Evolutionary conservation across 2,888 invertebrate species (phyloP).

Genomic region (Boloria euphrosyne): DNA sequence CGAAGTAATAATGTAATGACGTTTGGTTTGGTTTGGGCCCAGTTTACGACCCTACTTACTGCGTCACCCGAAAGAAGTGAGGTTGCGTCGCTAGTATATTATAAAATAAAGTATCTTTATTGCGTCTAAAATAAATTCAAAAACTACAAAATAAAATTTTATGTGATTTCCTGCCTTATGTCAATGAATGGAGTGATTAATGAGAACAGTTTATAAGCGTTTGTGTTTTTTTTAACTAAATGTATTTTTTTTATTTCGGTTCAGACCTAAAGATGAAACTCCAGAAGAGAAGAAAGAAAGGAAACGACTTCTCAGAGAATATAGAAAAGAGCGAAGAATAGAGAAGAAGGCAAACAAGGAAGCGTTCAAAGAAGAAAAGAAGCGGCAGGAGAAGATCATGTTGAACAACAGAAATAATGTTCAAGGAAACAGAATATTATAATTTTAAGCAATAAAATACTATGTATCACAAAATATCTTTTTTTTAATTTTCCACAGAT

Average conservation of each 20-base stretch:
- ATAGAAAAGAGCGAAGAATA: constrained; percentile 88
- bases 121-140: too few species aligned
- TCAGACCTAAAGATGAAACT: constrained; percentile 88
- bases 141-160: too few species aligned
- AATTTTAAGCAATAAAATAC: constrained; percentile 32
- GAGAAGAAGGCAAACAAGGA: constrained; percentile 91
- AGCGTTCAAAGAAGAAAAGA: constrained; percentile 93
- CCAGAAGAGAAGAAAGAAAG: constrained; percentile 89
- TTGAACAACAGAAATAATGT: constrained; percentile 89
- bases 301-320: constrained; percentile 90
- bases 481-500: not conserved
- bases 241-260: constrained; percentile 31
- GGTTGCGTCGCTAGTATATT: too few species aligned
- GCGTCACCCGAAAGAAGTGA: too few species aligned
- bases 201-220: too few species aligned
- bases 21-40: too few species aligned
- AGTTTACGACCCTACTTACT: too few species aligned
- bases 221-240: too few species aligned
- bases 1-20: too few species aligned
- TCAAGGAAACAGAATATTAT: constrained; percentile 87
- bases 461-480: constrained; percentile 12
- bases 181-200: too few species aligned
- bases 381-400: constrained; percentile 88
- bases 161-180: too few species aligned
- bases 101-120: too few species aligned